Percentiles rank a stretch among this genome's conserved stretches.
These are phyloP conservation scores for Trochalopteron elliotii DNA, from an alignment of 2,113 vertebrate species.

Conservation along the genomic window DNA sequence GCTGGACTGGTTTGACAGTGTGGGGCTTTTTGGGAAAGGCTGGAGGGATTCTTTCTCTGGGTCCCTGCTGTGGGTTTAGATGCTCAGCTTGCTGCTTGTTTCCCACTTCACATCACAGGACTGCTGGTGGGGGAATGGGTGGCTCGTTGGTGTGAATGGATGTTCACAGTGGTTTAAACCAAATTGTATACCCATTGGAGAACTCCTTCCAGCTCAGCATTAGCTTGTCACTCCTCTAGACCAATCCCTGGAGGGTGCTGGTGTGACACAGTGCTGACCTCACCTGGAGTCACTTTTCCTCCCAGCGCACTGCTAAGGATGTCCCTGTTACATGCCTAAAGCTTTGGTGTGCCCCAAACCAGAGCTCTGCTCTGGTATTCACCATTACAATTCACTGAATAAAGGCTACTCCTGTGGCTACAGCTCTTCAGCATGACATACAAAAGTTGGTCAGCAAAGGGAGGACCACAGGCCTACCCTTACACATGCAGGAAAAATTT, in stretches of 20 bases:
- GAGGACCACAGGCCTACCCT: neutral
- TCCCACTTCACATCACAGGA: neutral
- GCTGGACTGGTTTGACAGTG: neutral
- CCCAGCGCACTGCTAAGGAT: neutral
- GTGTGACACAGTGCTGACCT: neutral
- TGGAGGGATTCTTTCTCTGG: neutral
- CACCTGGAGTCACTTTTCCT: neutral
- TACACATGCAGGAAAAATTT: conserved; percentile 26
- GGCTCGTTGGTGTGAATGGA: accelerated
- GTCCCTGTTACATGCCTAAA: neutral
- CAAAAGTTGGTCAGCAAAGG: conserved; percentile 30
- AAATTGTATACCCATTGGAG: accelerated
- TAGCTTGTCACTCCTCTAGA: neutral
- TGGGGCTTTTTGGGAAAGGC: neutral
- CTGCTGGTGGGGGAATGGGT: neutral
- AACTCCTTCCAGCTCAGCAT: neutral
- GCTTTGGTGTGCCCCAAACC: neutral
- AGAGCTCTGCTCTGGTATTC: neutral
- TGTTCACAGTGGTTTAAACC: neutral
- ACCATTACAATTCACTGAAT: neutral
- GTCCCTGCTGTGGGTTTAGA: neutral
- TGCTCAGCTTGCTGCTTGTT: neutral
- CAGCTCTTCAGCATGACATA: neutral
- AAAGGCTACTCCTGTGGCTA: neutral
- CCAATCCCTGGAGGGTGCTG: neutral